These are phyloP conservation scores for Diadema setosum DNA, from an alignment of 35 echinoderm and acorn worm genomes.

Conservation along the genomic window DNA sequence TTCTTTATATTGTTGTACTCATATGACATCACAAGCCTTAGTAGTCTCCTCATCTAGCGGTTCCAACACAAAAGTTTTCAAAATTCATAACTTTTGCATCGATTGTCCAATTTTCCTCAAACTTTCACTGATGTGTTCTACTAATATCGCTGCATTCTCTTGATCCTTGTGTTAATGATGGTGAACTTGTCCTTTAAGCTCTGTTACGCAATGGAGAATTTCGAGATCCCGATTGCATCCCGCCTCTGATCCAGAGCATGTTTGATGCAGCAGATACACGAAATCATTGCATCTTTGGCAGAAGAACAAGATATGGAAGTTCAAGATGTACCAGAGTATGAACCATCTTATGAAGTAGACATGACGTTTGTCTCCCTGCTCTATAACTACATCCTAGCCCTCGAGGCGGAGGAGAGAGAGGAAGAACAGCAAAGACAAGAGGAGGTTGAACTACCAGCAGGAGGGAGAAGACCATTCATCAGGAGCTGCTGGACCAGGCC, in stretches of 20 bases:
- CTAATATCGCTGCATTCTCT: no score
- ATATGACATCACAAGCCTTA: no score
- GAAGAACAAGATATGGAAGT: neutral
- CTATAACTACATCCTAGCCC: slow-evolving; percentile 23
- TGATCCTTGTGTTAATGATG: no score
- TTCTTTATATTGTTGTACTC: no score
- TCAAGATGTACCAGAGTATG: neutral
- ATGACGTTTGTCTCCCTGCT: neutral
- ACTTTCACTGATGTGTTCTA: no score
- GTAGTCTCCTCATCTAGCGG: no score
- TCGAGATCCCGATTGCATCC: neutral
- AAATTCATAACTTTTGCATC: no score
- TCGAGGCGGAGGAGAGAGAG: neutral
- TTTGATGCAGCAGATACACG: neutral
- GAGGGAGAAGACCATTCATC: slow-evolving; percentile 46
- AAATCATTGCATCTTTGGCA: neutral
- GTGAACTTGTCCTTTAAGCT: no score
- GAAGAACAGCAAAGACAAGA: slow-evolving; percentile 34
- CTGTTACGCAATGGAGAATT: no score
- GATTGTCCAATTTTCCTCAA: no score
- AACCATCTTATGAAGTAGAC: neutral
- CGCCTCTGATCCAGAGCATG: neutral
- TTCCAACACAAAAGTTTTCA: no score
- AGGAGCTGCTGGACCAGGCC: slow-evolving; percentile 15
- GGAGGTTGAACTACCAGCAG: no score